Conservation (phyloP, 2,797 vertebrate genomes). For the Melanotaenia trifasciata region DNA sequence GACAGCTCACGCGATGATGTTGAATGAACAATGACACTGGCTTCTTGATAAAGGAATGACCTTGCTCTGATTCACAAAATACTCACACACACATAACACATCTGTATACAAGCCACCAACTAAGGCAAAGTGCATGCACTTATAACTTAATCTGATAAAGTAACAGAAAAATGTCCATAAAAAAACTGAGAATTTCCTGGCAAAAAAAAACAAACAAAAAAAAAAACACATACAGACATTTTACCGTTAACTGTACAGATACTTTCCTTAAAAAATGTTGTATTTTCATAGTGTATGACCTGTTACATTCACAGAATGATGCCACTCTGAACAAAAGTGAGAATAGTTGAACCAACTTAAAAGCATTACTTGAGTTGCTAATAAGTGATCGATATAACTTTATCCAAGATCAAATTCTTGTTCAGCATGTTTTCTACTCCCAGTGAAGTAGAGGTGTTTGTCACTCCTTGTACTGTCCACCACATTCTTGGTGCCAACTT, state of each 20-base stretch:
- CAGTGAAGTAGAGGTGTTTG: not conserved
- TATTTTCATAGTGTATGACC: too few relatives aligned
- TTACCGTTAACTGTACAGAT: not conserved
- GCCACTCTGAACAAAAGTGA: too few relatives aligned
- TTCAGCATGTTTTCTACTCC: too few relatives aligned
- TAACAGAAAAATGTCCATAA: not conserved
- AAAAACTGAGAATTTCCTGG: not conserved
- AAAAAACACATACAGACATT: too few relatives aligned
- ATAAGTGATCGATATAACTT: too few relatives aligned
- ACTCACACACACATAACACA: not conserved
- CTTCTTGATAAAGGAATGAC: not conserved
- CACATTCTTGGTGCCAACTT: too few relatives aligned
- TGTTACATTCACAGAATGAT: too few relatives aligned
- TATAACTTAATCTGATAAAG: not conserved
- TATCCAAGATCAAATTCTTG: too few relatives aligned
- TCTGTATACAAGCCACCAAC: not conserved
- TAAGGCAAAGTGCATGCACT: constrained; percentile 1
- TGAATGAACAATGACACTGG: constrained; percentile 19
- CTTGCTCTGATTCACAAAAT: constrained; percentile 8
- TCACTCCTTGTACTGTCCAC: too few relatives aligned
- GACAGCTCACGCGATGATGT: not conserved
- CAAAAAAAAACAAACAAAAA: too few relatives aligned
- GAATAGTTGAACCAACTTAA: too few relatives aligned
- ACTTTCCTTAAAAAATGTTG: not conserved
- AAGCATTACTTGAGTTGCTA: too few relatives aligned